A percentile compares a stretch with the other conserved stretches of the same genome.
Evolutionary conservation across 1,140 invertebrate genomes (phyloP).

Genomic region (Acyrthosiphon pisum): DNA sequence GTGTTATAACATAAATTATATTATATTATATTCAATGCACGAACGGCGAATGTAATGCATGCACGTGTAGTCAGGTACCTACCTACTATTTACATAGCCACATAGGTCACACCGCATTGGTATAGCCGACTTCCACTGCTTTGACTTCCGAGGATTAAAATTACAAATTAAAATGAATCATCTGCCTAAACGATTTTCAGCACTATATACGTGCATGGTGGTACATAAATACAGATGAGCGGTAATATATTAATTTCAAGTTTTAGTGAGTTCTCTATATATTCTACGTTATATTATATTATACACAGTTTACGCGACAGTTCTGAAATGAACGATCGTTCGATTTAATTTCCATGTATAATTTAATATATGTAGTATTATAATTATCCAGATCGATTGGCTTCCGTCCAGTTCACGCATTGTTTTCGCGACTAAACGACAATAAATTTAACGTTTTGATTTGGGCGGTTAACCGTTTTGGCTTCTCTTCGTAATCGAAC

Average conservation of each 20-base stretch:
- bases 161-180: background rate
- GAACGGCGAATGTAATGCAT: background rate
- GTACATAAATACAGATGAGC: background rate
- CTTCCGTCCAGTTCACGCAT: background rate
- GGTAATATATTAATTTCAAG: background rate
- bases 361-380: background rate
- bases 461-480: background rate
- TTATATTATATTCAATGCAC: background rate
- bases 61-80: background rate
- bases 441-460: slow-evolving; percentile 32
- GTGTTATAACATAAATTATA: background rate
- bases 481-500: background rate
- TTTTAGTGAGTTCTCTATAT: background rate
- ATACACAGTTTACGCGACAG: background rate
- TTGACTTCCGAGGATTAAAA: background rate
- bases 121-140: background rate
- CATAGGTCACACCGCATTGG: background rate
- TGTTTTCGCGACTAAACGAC: background rate
- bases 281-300: background rate
- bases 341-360: background rate
- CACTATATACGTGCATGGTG: background rate
- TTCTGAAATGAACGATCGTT: background rate
- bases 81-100: background rate
- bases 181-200: background rate
- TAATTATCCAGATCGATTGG: slow-evolving; percentile 4